Evolutionary conservation across 2,797 vertebrate genomes (phyloP).

Genomic region (Gambusia yucatana): DNA sequence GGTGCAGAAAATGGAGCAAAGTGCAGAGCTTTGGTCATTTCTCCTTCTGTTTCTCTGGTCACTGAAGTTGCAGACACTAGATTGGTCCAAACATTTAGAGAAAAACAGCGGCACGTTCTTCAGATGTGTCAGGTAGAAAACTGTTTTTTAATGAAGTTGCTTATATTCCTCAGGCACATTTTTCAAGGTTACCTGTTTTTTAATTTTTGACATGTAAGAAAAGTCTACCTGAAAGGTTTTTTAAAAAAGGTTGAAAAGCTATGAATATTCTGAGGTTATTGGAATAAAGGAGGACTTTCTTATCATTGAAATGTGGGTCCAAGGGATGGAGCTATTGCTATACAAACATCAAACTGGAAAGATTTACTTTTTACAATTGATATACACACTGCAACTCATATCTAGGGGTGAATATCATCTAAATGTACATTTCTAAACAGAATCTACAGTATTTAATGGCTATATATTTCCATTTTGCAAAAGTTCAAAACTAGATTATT

Average conservation of each 20-base stretch:
- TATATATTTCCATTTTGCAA: not conserved
- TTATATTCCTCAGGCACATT: not conserved
- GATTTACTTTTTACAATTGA: not conserved
- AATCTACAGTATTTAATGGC: not conserved
- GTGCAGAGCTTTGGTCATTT: not conserved
- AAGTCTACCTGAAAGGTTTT: no score
- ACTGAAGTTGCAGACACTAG: no score
- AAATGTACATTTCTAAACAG: not conserved
- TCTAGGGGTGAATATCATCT: not conserved
- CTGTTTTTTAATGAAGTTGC: not conserved
- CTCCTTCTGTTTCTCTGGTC: no score
- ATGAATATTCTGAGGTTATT: not conserved
- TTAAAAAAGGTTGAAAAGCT: not conserved
- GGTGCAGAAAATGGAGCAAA: not conserved
- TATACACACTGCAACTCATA: not conserved
- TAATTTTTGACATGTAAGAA: not conserved
- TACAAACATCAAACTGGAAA: not conserved
- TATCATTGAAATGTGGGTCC: not conserved
- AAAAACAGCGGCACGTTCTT: not conserved
- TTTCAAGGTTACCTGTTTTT: not conserved
- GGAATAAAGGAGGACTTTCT: not conserved
- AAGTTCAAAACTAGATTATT: not conserved
- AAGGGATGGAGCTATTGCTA: not conserved
- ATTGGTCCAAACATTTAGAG: not conserved
- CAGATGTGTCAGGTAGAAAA: not conserved